phyloP scores from a whole-genome alignment of 2,113 vertebrate genomes.

The Leptocoma aspasia region DNA sequence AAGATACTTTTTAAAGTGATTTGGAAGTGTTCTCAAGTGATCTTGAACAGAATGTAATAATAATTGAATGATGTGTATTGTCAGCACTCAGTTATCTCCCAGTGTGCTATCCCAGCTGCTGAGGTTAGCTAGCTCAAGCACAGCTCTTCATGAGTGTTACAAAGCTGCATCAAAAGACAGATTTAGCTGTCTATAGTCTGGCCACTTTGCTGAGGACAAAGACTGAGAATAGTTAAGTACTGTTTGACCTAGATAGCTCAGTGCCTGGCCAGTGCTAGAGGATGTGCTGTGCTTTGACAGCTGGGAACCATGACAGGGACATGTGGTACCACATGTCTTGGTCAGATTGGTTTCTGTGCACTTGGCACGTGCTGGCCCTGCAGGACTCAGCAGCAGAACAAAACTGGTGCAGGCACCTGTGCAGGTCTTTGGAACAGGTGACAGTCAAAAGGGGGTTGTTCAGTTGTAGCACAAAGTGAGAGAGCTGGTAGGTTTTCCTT shows the following conservation, averaged over 20 bases:
- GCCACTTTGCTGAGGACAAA: background rate
- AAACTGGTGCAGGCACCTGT: background rate
- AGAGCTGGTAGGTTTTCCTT: background rate
- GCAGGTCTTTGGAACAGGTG: background rate
- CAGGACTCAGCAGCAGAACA: background rate
- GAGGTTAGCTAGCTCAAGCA: background rate
- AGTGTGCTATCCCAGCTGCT: fast-evolving
- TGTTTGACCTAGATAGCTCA: background rate
- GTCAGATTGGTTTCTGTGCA: background rate
- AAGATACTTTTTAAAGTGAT: background rate
- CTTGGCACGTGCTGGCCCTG: background rate
- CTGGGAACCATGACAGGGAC: background rate
- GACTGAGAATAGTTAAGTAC: background rate
- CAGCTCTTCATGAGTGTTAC: background rate
- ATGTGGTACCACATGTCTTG: background rate
- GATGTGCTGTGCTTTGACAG: background rate
- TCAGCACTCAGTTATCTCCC: background rate
- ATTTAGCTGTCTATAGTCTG: background rate
- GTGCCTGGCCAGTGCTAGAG: background rate
- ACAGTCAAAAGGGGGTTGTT: background rate
- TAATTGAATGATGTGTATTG: background rate
- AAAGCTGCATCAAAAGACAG: background rate
- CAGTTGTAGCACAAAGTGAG: background rate
- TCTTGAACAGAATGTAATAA: background rate
- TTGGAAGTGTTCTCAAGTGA: background rate